Base-by-base conservation (phyloP, 2,797 vertebrate genomes). In the Lateolabrax maculatus region DNA sequence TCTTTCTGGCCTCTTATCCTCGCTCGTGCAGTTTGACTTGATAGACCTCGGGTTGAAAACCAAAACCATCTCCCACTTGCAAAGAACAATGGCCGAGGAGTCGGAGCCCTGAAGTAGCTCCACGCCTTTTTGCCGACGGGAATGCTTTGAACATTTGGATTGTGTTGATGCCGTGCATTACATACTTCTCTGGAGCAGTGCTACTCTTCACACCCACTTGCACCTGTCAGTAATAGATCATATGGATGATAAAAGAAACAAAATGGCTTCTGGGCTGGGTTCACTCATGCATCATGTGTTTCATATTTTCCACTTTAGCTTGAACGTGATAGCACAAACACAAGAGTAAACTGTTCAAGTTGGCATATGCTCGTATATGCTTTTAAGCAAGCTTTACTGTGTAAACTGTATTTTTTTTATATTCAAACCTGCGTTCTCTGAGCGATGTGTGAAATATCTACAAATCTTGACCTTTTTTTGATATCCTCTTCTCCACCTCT, bases 171-270 rank as follows among this genome's bases (percentile, higher is more conserved):
- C 74, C 2, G 31, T 34, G 76, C 39, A 4, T 73, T 69, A 66
- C 74, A 77, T 78, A 72, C 75, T 80, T 83, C 72, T 84, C 72
- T 73, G 27, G 76, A 84, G 83, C 78, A 19, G 67, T 21, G 68
- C 74, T 83, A 66, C 87, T 89, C 77, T 90, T 91, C 70, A 86
- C 86, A 83, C 84, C 87, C 90, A 90, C 89, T 90, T 90, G 85
- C 89, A 90, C 89, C 89, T 90, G 90, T 92, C 93, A 88, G 90
- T 89, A 73, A 91, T 94, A 88, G 79, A 93, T 93, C 91, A 91
- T 75, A 86, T 41, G 55, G 77, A 89, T 87, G 84, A 89, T 92
- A 87, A 93, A 88, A 88, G 85, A 87, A 91, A 88, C 88, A 87
- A 87, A 80, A 86, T 81, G 80, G 87, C 83, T 84, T 65, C 19